phyloP scores from a whole-genome alignment of 2,888 invertebrate species.

The Drosophila lacicola region DNA sequence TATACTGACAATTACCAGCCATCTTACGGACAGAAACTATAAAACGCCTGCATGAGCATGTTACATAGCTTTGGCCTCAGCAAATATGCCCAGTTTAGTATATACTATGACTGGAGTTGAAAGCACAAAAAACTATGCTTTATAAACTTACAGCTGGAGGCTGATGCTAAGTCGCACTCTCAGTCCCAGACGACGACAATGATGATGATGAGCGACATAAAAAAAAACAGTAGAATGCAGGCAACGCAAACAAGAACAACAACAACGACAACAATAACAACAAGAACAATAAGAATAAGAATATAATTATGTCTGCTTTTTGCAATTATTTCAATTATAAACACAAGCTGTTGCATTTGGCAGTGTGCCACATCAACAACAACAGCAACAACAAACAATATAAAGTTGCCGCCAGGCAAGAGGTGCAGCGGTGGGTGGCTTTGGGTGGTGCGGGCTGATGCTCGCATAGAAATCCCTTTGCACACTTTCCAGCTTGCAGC shows the following conservation, averaged over 20 bases:
- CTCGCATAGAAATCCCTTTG: slow-evolving; percentile 59
- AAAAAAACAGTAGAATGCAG: slow-evolving; percentile 18
- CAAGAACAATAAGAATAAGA: slow-evolving; percentile 48
- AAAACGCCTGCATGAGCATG: neutral
- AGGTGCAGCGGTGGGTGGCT: neutral
- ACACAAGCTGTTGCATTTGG: slow-evolving; percentile 73
- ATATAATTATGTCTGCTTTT: slow-evolving; percentile 73
- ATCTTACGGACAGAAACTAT: no score
- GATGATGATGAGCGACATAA: slow-evolving; percentile 46
- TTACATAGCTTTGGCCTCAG: neutral
- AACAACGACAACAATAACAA: slow-evolving; percentile 6
- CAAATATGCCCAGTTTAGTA: slow-evolving; percentile 3
- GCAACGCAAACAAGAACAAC: slow-evolving; percentile 12
- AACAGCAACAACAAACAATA: slow-evolving; percentile 52
- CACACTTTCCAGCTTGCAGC: slow-evolving; percentile 35
- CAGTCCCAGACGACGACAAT: slow-evolving; percentile 40
- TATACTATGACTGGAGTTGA: slow-evolving; percentile 2
- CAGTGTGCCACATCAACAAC: slow-evolving; percentile 42
- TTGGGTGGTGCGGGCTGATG: slow-evolving; percentile 1
- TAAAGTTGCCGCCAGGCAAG: slow-evolving; percentile 45
- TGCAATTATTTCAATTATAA: slow-evolving; percentile 77
- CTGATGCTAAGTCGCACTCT: slow-evolving; percentile 24
- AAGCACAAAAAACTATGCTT: slow-evolving; percentile 30
- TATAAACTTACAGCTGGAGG: slow-evolving; percentile 34
- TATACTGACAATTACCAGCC: no score